These are phyloP conservation scores for Eurytoma adleriae DNA, from an alignment of 2,888 invertebrate genomes.

Conservation along the genomic window DNA sequence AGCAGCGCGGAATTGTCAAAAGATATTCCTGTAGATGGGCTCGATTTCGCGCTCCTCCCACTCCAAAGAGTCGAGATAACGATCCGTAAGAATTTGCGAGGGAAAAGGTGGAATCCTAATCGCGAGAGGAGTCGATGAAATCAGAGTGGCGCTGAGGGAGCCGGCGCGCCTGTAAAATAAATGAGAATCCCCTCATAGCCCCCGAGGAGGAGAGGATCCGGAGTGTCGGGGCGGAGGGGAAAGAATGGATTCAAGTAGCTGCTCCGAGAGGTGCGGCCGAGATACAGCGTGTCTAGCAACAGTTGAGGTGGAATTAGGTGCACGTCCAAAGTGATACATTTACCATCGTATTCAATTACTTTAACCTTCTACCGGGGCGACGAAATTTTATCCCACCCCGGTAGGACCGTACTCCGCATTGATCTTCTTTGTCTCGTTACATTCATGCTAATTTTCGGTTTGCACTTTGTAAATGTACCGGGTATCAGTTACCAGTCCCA, in stretches of 20 bases:
- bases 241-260: slow-evolving; percentile 24
- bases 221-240: neutral
- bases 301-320: slow-evolving; percentile 57
- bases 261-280: neutral
- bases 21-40: neutral
- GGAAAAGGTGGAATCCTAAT: slow-evolving; percentile 42
- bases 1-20: too few relatives aligned
- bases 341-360: slow-evolving; percentile 68
- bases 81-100: neutral
- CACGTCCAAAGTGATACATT: slow-evolving; percentile 56
- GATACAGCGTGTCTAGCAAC: slow-evolving; percentile 31
- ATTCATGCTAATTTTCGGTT: too few relatives aligned
- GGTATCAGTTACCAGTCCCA: too few relatives aligned
- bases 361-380: slow-evolving; percentile 56
- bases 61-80: neutral
- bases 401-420: neutral
- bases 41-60: neutral
- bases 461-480: too few relatives aligned
- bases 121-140: slow-evolving; percentile 45
- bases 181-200: slow-evolving; percentile 40
- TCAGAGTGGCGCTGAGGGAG: slow-evolving; percentile 12
- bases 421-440: slow-evolving; percentile 9
- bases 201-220: slow-evolving; percentile 15
- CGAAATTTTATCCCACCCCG: slow-evolving; percentile 13
- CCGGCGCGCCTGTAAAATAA: slow-evolving; percentile 35